Conservation (phyloP, 2,888 invertebrate species). For the Ormyrus nitidulus region DNA sequence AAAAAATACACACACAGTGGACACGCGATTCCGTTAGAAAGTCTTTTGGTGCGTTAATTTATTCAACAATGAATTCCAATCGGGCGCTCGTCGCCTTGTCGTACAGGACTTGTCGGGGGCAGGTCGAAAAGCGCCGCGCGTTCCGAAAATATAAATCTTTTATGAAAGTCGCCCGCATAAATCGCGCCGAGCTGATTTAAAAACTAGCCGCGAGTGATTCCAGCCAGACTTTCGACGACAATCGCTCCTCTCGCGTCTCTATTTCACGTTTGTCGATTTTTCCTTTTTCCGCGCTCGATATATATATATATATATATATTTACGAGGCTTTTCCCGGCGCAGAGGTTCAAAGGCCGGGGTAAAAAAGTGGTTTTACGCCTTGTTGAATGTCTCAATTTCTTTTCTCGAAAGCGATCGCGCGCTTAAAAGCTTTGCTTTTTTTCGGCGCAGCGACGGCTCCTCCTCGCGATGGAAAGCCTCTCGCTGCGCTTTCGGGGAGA, state of each 20-base stretch:
- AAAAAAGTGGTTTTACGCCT: slow-evolving; percentile 43
- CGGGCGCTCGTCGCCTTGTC: background rate
- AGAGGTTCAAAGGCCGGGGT: slow-evolving; percentile 30
- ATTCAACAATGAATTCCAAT: slow-evolving; percentile 39
- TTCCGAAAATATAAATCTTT: slow-evolving; percentile 24
- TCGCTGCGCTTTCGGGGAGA: background rate
- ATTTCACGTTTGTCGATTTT: slow-evolving; percentile 3
- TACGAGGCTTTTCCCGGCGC: slow-evolving; percentile 10
- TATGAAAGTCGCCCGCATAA: slow-evolving; percentile 34
- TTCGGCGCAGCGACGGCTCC: background rate
- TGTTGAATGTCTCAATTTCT: slow-evolving; percentile 40
- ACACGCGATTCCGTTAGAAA: slow-evolving; percentile 31
- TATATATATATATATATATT: slow-evolving; percentile 3
- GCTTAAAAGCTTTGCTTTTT: background rate
- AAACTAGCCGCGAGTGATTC: slow-evolving; percentile 28
- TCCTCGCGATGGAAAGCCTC: background rate
- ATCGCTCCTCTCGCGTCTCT: background rate
- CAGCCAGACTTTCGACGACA: slow-evolving; percentile 25
- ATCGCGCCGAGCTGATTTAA: slow-evolving; percentile 42
- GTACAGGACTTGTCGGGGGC: background rate
- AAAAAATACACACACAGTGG: background rate
- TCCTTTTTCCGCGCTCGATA: background rate
- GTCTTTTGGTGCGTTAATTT: slow-evolving; percentile 28
- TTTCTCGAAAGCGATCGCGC: slow-evolving; percentile 6
- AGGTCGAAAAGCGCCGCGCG: background rate